Evolutionary conservation across 2,888 invertebrate species (phyloP).

Genomic region (Pegoplata infirma): DNA sequence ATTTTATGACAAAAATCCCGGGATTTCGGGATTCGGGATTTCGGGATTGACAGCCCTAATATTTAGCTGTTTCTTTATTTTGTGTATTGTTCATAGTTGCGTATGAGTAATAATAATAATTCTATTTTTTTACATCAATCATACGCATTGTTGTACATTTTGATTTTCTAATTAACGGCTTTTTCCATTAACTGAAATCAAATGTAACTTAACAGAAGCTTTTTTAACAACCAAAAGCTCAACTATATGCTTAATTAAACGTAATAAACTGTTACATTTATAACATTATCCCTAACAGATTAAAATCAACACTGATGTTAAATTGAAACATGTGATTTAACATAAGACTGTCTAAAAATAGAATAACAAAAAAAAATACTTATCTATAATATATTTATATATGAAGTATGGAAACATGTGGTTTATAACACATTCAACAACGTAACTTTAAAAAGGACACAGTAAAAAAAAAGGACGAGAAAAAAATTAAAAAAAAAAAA

Average conservation of each 20-base stretch:
- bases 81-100: too few species aligned
- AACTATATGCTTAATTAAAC: too few species aligned
- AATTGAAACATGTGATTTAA: too few species aligned
- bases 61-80: too few species aligned
- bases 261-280: too few species aligned
- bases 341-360: background rate
- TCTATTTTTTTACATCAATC: background rate
- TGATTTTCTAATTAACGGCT: background rate
- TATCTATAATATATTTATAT: slow-evolving; percentile 43
- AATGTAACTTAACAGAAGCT: background rate
- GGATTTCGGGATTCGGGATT: too few species aligned
- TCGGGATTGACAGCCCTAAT: too few species aligned
- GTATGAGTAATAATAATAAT: background rate
- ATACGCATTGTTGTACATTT: background rate
- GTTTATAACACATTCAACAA: slow-evolving; percentile 53
- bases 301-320: background rate
- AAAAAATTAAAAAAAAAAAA: background rate
- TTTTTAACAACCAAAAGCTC: background rate
- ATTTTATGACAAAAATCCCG: too few species aligned
- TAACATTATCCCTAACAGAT: background rate
- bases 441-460: slow-evolving; percentile 46
- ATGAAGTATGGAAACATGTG: slow-evolving; percentile 50
- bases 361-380: slow-evolving; percentile 6
- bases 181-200: too few species aligned
- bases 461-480: background rate